A percentile compares a stretch with the other conserved stretches of the same genome.
phyloP scores from a whole-genome alignment of 2,113 vertebrate species.

The Eretmodus cyanostictus region DNA sequence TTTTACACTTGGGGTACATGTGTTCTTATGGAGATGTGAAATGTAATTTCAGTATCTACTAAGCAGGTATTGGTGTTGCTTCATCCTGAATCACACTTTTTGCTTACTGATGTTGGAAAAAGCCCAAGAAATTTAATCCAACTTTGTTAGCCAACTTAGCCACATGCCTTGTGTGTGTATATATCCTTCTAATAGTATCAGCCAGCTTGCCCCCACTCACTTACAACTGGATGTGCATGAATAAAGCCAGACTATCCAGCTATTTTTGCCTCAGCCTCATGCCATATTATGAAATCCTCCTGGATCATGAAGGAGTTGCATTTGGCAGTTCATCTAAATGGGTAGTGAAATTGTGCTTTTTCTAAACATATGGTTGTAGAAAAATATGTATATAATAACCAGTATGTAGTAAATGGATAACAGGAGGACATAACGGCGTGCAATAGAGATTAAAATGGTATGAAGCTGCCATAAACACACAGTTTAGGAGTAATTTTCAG shows the following conservation, averaged over 20 bases:
- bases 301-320: background rate
- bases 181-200: background rate
- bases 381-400: background rate
- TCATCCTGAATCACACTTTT: background rate
- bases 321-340: background rate
- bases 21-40: constrained; percentile 2
- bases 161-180: background rate
- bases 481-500: background rate
- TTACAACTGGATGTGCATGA: background rate
- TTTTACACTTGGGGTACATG: background rate
- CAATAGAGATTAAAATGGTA: background rate
- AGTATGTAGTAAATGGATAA: background rate
- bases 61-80: background rate
- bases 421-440: background rate
- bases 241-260: background rate
- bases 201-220: background rate
- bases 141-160: background rate
- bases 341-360: background rate
- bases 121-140: background rate
- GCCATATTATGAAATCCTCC: background rate
- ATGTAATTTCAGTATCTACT: background rate
- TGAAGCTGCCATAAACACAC: background rate
- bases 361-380: background rate
- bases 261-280: background rate
- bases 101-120: background rate